Evolutionary conservation across 2,797 vertebrate genomes (phyloP).

Genomic region (Sebastes steindachneri): DNA sequence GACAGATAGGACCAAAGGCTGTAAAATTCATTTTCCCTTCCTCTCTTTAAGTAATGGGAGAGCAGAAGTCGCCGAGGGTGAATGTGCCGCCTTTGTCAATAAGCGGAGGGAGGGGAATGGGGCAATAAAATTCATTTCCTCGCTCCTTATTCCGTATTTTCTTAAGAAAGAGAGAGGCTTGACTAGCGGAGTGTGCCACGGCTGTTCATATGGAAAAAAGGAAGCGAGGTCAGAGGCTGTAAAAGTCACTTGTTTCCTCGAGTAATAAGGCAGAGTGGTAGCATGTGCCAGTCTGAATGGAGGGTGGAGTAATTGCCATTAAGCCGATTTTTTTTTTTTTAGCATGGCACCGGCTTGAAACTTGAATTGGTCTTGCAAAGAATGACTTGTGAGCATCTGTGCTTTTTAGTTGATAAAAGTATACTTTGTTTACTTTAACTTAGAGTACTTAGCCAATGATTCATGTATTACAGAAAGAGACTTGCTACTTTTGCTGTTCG

Average conservation of each 20-base stretch:
- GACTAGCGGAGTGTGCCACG: slow-evolving; percentile 57
- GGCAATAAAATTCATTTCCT: slow-evolving; percentile 74
- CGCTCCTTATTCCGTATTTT: slow-evolving; percentile 51
- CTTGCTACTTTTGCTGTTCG: too few relatives aligned
- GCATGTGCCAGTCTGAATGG: slow-evolving; percentile 75
- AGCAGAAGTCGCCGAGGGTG: slow-evolving; percentile 42
- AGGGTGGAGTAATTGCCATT: slow-evolving; percentile 78
- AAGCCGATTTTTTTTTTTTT: slow-evolving; percentile 65
- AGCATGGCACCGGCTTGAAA: slow-evolving; percentile 31
- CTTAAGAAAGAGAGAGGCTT: slow-evolving; percentile 40
- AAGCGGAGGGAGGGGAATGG: slow-evolving; percentile 57
- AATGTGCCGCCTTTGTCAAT: slow-evolving; percentile 56
- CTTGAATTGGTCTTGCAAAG: too few relatives aligned
- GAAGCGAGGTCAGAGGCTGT: slow-evolving; percentile 67
- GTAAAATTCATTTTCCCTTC: slow-evolving; percentile 69
- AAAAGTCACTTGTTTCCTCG: slow-evolving; percentile 69
- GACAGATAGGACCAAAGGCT: slow-evolving; percentile 55
- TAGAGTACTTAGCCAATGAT: too few relatives aligned
- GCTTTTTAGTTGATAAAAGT: too few relatives aligned
- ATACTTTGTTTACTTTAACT: too few relatives aligned
- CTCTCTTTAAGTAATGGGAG: slow-evolving; percentile 66
- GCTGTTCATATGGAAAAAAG: slow-evolving; percentile 71
- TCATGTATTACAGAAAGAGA: too few relatives aligned
- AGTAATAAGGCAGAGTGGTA: slow-evolving; percentile 64
- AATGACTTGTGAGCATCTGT: too few relatives aligned